Conservation (phyloP, 2,888 invertebrate genomes). For the Gymnoscelis rufifasciata region DNA sequence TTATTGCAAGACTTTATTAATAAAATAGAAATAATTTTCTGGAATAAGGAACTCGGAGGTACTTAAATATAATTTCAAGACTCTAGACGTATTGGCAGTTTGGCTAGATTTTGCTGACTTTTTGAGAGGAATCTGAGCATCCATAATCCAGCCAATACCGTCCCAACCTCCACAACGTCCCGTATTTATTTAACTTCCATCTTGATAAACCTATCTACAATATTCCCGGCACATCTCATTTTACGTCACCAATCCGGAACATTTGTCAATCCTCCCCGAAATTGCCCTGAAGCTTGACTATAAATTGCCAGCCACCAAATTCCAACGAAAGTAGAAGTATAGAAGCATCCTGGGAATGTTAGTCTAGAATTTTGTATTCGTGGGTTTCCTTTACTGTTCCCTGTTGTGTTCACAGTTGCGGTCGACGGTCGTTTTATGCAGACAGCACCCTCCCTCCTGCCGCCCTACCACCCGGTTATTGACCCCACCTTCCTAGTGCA, state of each 20-base stretch:
- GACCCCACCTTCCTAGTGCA: conserved; percentile 51
- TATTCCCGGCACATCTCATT: conserved; percentile 11
- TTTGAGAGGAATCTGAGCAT: no score
- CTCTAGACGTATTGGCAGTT: no score
- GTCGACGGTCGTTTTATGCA: conserved; percentile 62
- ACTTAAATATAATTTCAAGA: no score
- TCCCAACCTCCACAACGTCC: no score
- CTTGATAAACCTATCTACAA: no score
- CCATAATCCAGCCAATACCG: no score
- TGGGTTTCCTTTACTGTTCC: conserved; percentile 31
- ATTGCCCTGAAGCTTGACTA: conserved; percentile 9
- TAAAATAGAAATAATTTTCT: no score
- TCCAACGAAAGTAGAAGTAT: conserved; percentile 8
- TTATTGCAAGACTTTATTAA: no score
- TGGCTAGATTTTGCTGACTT: no score
- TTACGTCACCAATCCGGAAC: conserved; percentile 8
- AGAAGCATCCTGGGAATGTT: conserved; percentile 15
- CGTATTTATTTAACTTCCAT: no score
- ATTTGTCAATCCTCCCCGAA: conserved; percentile 6
- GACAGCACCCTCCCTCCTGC: conserved; percentile 54
- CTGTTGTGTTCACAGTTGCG: conserved; percentile 40
- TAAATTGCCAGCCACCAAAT: conserved; percentile 10
- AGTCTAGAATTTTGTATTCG: conserved; percentile 18
- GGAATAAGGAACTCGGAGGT: no score
- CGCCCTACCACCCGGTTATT: conserved; percentile 58